Base-by-base conservation (phyloP, 2,888 invertebrate genomes). In the Pseudococcus longispinus region DNA sequence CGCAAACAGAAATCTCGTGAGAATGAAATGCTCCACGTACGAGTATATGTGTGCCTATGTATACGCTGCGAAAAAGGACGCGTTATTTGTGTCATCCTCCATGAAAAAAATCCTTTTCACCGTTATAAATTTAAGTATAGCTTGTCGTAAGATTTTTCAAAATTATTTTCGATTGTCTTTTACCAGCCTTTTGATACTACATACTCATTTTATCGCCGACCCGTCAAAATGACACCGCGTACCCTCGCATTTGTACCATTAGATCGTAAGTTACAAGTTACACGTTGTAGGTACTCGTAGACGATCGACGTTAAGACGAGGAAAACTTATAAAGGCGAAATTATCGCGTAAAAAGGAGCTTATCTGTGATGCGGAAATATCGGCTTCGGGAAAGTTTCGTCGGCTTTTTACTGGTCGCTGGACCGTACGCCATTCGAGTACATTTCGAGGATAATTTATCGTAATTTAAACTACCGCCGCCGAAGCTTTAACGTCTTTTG, bases 1-100 rank as follows among this genome's bases (percentile, higher is more conserved):
- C 65, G 65, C 65, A 65, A 65, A 65, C 65, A 65, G 65, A 65
- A 65, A 26, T 65, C 65, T 65, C 65, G 65, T 26, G 65, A 65
- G 65, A 65, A 65, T 65, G 65, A 65, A 65, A 65, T 26, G 65
- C 65, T 65, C 2, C 26, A 4, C 4, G 51, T 51, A n/a, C n/a
- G 51, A n/a, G 51, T n/a, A 8, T 51, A 51, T n/a, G 26, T 20
- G 3, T 65, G 20, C 26, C 13, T 46, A 46, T 60, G 5, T 60
- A 60, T 23, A 60, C 60, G 60, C 37, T n/a, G 60, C 60, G 60
- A 60, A 60, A n/a, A 60, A 60, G 60, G 20, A 60, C 60, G 46
- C 13, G 46, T 9, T n/a, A 13, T 11, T 26, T 2, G 26, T 26
- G 65, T 65, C 65, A 65, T 65, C 15, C 65, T 65, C 9, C 26